Evolutionary conservation across 2,888 invertebrate genomes (phyloP).

Genomic region (Mesoligia furuncula): DNA sequence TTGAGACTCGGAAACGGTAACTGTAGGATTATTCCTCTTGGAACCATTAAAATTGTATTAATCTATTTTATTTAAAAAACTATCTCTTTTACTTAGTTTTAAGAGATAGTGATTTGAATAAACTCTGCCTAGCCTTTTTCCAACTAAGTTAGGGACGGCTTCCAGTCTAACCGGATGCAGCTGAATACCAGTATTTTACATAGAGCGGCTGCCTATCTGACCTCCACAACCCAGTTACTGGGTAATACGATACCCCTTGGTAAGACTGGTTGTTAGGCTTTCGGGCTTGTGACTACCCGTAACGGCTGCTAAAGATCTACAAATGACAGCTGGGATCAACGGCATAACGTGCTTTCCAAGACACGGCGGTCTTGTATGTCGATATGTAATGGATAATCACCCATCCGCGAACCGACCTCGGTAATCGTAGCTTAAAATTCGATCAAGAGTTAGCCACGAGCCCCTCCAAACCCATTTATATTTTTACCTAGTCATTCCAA

Average conservation of each 20-base stretch:
- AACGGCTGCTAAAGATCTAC: neutral
- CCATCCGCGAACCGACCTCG: neutral
- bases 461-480: neutral
- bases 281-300: neutral
- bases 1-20: slow-evolving; percentile 65
- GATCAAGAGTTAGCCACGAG: neutral
- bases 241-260: neutral
- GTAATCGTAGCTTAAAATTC: neutral
- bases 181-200: neutral
- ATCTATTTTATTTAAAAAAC: neutral
- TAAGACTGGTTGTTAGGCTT: neutral
- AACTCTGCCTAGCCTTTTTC: neutral
- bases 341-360: neutral
- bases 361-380: neutral
- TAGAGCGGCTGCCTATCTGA: neutral
- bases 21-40: slow-evolving; percentile 55
- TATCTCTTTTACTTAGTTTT: too few relatives aligned
- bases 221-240: neutral
- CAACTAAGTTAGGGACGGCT: neutral
- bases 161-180: neutral
- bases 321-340: neutral
- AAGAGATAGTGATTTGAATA: too few relatives aligned
- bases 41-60: slow-evolving; percentile 19
- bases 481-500: slow-evolving; percentile 4
- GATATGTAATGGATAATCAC: neutral